Conservation (phyloP, 2,888 invertebrate species). For the Lithodes maja region DNA sequence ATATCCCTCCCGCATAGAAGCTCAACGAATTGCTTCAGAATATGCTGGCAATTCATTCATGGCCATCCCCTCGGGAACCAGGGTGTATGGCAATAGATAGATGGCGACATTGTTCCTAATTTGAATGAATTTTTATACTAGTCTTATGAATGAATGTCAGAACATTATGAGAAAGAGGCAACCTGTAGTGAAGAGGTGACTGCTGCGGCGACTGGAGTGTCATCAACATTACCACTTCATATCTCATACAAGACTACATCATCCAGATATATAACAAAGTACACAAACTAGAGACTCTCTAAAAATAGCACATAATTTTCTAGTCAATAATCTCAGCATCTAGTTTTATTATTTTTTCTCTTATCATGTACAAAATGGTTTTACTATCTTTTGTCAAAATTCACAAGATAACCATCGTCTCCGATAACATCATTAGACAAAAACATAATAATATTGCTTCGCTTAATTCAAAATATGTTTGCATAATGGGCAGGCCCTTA, state of each 20-base stretch:
- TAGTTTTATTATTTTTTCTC: slow-evolving; percentile 44
- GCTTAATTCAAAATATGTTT: slow-evolving; percentile 67
- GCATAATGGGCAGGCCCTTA: slow-evolving; percentile 65
- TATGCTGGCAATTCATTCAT: no score
- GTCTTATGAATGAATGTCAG: no score
- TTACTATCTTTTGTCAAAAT: slow-evolving; percentile 61
- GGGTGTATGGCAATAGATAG: no score
- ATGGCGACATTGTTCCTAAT: no score
- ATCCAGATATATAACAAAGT: slow-evolving; percentile 70
- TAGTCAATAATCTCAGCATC: slow-evolving; percentile 67
- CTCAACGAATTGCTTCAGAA: no score
- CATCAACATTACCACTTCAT: slow-evolving; percentile 36
- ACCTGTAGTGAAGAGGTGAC: no score
- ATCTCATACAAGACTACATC: slow-evolving; percentile 70
- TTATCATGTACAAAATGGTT: slow-evolving; percentile 69
- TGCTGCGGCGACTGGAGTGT: no score
- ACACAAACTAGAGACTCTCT: slow-evolving; percentile 71
- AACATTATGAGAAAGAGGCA: no score
- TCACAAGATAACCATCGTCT: slow-evolving; percentile 66
- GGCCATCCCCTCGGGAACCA: no score
- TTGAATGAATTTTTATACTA: no score
- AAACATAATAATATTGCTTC: slow-evolving; percentile 68
- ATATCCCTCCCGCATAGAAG: no score
- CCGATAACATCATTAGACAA: slow-evolving; percentile 64
- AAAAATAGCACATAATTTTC: slow-evolving; percentile 70